Percentiles rank a stretch among this genome's conserved stretches.
Evolutionary conservation across 2,113 vertebrate species (phyloP).

Genomic region (Ancistrus triradiatus): DNA sequence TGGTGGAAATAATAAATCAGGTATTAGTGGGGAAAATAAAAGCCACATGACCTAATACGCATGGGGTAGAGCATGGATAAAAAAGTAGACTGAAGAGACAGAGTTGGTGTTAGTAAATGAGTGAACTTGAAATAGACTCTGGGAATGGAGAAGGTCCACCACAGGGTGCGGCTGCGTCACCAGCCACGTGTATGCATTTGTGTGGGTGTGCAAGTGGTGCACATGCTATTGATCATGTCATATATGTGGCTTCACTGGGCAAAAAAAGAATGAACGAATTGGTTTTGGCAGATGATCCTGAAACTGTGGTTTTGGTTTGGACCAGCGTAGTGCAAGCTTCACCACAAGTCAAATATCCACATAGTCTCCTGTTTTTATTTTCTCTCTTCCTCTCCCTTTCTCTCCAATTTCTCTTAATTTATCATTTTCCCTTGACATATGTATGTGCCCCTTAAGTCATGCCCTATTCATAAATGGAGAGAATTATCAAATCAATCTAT

Average conservation of each 20-base stretch:
- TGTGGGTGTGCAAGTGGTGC: conserved; percentile 11
- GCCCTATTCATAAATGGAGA: conserved; percentile 42
- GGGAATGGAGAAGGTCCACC: conserved; percentile 17
- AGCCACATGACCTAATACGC: not conserved
- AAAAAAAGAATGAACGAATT: conserved; percentile 6
- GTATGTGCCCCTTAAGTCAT: conserved; percentile 33
- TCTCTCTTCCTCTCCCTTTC: not conserved
- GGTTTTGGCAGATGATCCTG: conserved; percentile 28
- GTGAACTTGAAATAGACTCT: conserved; percentile 32
- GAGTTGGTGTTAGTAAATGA: conserved; percentile 30
- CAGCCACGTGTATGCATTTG: not conserved
- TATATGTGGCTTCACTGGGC: conserved; percentile 29
- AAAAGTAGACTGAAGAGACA: not conserved
- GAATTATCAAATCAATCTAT: conserved; percentile 52
- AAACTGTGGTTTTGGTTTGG: conserved; percentile 35
- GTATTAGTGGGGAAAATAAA: conserved; percentile 1
- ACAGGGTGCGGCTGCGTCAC: conserved; percentile 29
- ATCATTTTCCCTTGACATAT: conserved; percentile 51
- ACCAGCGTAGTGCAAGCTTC: conserved; percentile 24
- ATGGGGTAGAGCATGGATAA: not conserved
- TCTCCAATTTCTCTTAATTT: not conserved
- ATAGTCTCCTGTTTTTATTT: conserved; percentile 15
- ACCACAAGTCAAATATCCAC: conserved; percentile 40
- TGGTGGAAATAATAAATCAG: conserved; percentile 19
- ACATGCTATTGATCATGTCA: conserved; percentile 29